phyloP scores from a whole-genome alignment of 2,797 vertebrate species.

The Takifugu ocellatus region DNA sequence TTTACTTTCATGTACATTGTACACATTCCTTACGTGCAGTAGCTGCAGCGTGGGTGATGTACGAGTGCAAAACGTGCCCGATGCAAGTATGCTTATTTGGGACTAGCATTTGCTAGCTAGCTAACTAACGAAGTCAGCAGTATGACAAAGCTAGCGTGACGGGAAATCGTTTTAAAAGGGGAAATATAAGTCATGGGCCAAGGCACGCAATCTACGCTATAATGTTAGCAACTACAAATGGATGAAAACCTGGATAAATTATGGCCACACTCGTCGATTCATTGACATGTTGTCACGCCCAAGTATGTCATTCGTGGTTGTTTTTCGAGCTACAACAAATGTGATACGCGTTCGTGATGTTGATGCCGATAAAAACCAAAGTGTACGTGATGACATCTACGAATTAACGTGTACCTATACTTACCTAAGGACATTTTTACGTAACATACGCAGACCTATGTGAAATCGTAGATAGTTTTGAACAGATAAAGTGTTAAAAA shows the following conservation, averaged over 20 bases:
- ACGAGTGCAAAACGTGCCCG: neutral
- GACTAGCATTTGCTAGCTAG: conserved; percentile 51
- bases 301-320: conserved; percentile 65
- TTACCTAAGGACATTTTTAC: conserved; percentile 68
- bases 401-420: conserved; percentile 46
- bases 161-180: conserved; percentile 16
- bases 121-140: conserved; percentile 48
- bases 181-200: conserved; percentile 7
- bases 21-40: neutral
- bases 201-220: neutral
- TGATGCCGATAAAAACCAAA: conserved; percentile 47
- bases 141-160: conserved; percentile 33
- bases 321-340: conserved; percentile 55
- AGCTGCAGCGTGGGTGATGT: neutral
- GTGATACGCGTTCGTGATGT: conserved; percentile 55
- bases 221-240: neutral
- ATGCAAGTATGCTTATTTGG: conserved; percentile 10
- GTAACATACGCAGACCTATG: conserved; percentile 17
- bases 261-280: conserved; percentile 16
- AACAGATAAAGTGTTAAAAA: conserved; percentile 56
- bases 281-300: conserved; percentile 72
- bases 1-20: neutral
- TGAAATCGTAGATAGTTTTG: conserved; percentile 43
- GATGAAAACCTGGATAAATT: neutral
- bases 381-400: conserved; percentile 43